Evolutionary conservation across 1,140 invertebrate genomes (phyloP), one percentile per base, ranked within the genome.

Genomic region (Chironomus tepperi): DNA sequence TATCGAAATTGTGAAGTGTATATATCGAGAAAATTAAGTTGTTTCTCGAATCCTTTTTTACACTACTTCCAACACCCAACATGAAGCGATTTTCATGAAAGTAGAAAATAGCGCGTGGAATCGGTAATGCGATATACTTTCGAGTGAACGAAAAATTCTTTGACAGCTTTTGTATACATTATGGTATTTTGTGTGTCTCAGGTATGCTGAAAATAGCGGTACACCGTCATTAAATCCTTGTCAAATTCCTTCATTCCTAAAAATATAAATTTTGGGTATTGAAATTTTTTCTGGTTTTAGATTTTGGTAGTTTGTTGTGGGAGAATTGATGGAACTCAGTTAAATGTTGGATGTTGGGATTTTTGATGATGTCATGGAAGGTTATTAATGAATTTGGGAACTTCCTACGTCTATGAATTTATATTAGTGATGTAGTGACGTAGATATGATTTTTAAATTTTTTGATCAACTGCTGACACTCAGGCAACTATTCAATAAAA

Each of bases 11-110:
- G 47, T n/a, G 47, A 57, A 15, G 12, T 57, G 47, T 15, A n/a
- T 57, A 57, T 57, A 57, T 57, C n/a, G 47, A 16, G 65, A 70
- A 70, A 70, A 70, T 70, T 70, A 70, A 70, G 65, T 70, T 70
- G 65, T 70, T 18, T 57, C 47, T 57, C 10, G 47, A 57, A 57
- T 57, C 47, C 47, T 57, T 57, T 57, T 57, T 57, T 57, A n/a
- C 15, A 47, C 15, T n/a, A 12, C n/a, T 12, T 57, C n/a, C 47
- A n/a, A 57, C 15, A 57, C 47, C 12, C 12, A 47, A 57, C 12
- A 12, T n/a, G n/a, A 57, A 47, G 15, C 43, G 43, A 47, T 34
- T 34, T 34, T 34, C n/a, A 47, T 9, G 15, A 47, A 15, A 47
- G 15, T n/a, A 15, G 12, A 57, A 57, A 15, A n/a, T 12, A 57